Evolutionary conservation across 2,888 invertebrate genomes (phyloP), one percentile per base, ranked within the genome.

Genomic region (Hydropsyche betteni): DNA sequence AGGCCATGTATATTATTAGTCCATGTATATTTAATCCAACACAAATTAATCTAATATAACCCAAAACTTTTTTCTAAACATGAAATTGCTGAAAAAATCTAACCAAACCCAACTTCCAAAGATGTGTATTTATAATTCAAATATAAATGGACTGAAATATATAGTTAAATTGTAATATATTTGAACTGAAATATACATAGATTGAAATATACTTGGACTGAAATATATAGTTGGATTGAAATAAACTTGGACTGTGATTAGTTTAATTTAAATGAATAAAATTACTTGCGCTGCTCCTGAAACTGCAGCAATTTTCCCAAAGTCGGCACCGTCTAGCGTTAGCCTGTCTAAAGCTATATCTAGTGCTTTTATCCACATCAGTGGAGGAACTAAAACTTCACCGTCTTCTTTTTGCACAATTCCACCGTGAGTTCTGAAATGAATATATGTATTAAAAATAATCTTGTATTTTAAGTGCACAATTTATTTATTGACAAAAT

Each of bases 301-400:
- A 75, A 99, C 86, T 0, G 94, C 94, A 0, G 88, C 89, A n/a
- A 99, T 91, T 79, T 90, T 90, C 24, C 91, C 90, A 82, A 98
- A 94, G 83, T 96, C 94, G 0, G 94, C 94, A 7, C 94, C 95
- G 72, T 91, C 91, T 2, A 94, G 90, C 50, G 94, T 90, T 50
- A 98, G 88, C 77, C 93, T 90, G 83, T 96, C 95, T 86, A 99
- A 87, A 2, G 97, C 90, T 87, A 97, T 91, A 83, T 99, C 98
- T 64, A 98, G 83, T 0, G 98, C 97, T 86, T 97, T 97, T 6
- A 99, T 92, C 98, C 98, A 99, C 92, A 99, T 94, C 36, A 94
- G 86, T 0, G 96, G 92, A 0, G 97, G 97, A 0, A 93, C 94
- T 64, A 92, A 92, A 80, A 93, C 93, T 83, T 90, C 90, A 3